These are phyloP conservation scores for Lasioglossum lativentre DNA, from an alignment of 2,888 invertebrate species.

Conservation along the genomic window DNA sequence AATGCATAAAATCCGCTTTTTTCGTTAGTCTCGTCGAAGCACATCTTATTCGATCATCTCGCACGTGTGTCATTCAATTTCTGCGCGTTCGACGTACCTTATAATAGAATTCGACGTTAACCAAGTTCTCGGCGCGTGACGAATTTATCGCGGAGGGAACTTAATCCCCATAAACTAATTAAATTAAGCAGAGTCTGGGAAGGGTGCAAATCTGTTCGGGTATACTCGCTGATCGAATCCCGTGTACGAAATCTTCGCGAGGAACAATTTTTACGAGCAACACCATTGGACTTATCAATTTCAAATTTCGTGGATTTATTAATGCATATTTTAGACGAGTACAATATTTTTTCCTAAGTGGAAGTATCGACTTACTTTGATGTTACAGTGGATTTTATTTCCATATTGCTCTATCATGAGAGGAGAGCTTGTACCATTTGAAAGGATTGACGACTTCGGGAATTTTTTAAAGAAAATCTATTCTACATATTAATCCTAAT, in stretches of 20 bases:
- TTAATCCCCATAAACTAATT: neutral
- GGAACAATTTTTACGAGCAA: neutral
- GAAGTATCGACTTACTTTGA: neutral
- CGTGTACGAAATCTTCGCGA: neutral
- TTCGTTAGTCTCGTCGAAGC: neutral
- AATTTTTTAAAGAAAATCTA: neutral
- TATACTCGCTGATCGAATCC: neutral
- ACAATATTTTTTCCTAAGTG: neutral
- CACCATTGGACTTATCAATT: neutral
- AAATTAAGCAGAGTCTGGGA: neutral
- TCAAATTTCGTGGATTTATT: neutral
- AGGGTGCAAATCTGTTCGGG: neutral
- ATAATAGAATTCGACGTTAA: constrained; percentile 25
- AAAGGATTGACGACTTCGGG: too few relatives aligned
- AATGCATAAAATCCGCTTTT: neutral
- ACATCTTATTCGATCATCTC: neutral
- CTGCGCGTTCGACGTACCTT: neutral
- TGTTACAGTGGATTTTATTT: neutral
- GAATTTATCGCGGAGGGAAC: neutral
- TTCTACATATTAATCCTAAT: neutral
- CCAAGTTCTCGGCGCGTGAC: neutral
- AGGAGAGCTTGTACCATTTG: too few relatives aligned
- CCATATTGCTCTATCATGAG: neutral
- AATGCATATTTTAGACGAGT: neutral
- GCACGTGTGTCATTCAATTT: neutral